Evolutionary conservation across 2,113 vertebrate species (phyloP).

Genomic region (Osmerus mordax): DNA sequence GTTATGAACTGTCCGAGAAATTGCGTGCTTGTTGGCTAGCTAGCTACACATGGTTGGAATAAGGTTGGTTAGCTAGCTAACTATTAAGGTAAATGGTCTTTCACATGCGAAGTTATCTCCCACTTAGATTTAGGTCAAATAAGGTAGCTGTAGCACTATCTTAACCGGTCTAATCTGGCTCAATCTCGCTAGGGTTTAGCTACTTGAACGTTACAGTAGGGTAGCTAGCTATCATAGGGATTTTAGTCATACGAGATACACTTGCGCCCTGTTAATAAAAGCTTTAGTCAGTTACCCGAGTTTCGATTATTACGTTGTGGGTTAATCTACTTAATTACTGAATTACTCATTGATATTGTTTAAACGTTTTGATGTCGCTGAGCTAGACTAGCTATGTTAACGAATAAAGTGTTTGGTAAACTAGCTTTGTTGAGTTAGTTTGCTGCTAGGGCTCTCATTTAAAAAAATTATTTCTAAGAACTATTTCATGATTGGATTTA

Average conservation of each 20-base stretch:
- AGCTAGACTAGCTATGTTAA: too few species aligned
- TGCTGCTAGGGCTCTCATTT: not conserved
- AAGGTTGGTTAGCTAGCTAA: not conserved
- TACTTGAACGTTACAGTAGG: not conserved
- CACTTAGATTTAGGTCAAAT: not conserved
- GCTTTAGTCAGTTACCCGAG: too few species aligned
- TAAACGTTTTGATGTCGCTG: too few species aligned
- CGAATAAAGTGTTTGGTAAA: not conserved
- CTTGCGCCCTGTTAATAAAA: too few species aligned
- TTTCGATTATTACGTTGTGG: too few species aligned
- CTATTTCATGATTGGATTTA: not conserved
- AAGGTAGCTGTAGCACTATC: not conserved
- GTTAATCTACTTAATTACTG: too few species aligned
- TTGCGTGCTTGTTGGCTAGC: too few species aligned
- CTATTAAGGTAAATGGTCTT: not conserved
- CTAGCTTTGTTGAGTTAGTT: not conserved
- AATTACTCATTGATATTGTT: too few species aligned
- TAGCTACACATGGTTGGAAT: too few species aligned
- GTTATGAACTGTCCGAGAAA: too few species aligned
- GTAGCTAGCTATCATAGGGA: not conserved
- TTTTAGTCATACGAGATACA: not conserved
- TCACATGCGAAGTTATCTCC: not conserved
- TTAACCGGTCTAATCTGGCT: conserved; percentile 19
- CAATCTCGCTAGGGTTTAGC: not conserved
- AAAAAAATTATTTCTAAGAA: not conserved